Evolutionary conservation across 2,888 invertebrate genomes (phyloP).

Genomic region (Brenthis hecate): DNA sequence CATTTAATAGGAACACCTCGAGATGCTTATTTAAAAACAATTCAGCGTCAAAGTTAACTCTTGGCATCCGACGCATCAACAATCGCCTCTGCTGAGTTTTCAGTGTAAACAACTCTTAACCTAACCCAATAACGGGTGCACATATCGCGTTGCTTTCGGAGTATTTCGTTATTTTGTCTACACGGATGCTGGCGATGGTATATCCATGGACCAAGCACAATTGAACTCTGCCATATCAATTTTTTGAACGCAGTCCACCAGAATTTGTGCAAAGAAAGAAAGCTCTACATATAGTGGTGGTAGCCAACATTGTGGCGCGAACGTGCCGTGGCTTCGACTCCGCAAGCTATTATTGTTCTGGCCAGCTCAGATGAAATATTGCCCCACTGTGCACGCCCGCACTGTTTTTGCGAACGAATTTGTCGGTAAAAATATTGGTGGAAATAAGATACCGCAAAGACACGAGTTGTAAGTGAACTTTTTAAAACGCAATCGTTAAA

Average conservation of each 20-base stretch:
- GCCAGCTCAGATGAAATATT: slow-evolving; percentile 81
- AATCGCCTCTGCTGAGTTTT: slow-evolving; percentile 66
- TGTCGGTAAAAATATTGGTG: slow-evolving; percentile 73
- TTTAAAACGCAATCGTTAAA: neutral
- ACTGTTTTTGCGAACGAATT: slow-evolving; percentile 75
- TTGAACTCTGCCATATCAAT: slow-evolving; percentile 51
- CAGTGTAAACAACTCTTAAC: slow-evolving; percentile 76
- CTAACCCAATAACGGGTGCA: slow-evolving; percentile 77
- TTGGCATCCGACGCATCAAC: slow-evolving; percentile 77
- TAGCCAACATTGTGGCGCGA: slow-evolving; percentile 75
- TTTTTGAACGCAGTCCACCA: slow-evolving; percentile 42
- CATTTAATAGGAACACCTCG: slow-evolving; percentile 37
- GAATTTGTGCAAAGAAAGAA: slow-evolving; percentile 39
- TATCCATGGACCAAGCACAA: slow-evolving; percentile 54
- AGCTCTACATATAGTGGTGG: slow-evolving; percentile 59
- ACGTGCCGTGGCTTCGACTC: slow-evolving; percentile 81
- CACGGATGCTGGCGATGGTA: slow-evolving; percentile 78
- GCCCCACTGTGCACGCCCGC: slow-evolving; percentile 77
- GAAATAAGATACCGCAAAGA: slow-evolving; percentile 69
- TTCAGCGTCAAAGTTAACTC: slow-evolving; percentile 60
- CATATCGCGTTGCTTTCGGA: slow-evolving; percentile 79
- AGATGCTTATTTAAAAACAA: slow-evolving; percentile 39
- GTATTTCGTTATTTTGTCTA: slow-evolving; percentile 82
- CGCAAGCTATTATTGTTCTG: slow-evolving; percentile 80
- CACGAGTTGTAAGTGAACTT: slow-evolving; percentile 60